Evolutionary conservation across 2,797 vertebrate species (phyloP).

Genomic region (Alauda arvensis): DNA sequence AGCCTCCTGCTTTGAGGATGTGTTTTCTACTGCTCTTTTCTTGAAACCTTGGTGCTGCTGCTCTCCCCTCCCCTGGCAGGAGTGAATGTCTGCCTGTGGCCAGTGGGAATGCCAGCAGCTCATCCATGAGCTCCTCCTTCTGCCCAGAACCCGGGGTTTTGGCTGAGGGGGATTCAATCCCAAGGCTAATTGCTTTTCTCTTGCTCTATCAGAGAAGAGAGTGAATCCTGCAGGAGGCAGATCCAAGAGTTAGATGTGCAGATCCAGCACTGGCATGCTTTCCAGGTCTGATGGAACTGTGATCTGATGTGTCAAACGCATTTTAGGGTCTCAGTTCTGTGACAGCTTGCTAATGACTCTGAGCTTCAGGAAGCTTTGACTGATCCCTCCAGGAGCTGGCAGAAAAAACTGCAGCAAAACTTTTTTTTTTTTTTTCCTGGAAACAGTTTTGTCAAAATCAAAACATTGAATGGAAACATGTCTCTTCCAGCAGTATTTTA

Average conservation of each 20-base stretch:
- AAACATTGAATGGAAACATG: conserved; percentile 48
- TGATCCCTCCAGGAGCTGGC: conserved; percentile 44
- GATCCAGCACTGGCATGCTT: not conserved
- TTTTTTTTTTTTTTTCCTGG: not conserved
- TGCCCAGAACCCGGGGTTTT: not conserved
- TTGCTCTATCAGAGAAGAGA: not conserved
- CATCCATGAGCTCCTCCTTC: not conserved
- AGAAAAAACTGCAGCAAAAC: conserved; percentile 6
- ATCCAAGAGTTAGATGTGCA: conserved; percentile 1
- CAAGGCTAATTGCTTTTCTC: not conserved
- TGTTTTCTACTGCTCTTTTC: not conserved
- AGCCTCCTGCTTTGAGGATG: not conserved
- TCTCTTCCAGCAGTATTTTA: conserved; percentile 24
- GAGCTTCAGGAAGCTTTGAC: conserved; percentile 40
- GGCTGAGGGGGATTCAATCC: not conserved
- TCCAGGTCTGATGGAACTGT: conserved; percentile 22
- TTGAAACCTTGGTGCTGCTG: not conserved
- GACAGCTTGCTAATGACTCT: conserved; percentile 54
- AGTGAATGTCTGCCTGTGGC: not conserved
- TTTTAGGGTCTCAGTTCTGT: conserved; percentile 30
- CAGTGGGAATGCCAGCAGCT: not conserved
- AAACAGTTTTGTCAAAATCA: conserved; percentile 38
- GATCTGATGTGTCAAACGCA: conserved; percentile 34
- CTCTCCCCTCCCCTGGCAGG: not conserved
- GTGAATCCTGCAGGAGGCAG: not conserved